phyloP scores from a whole-genome alignment of 2,888 invertebrate species.

The Hydriomena furcata region DNA sequence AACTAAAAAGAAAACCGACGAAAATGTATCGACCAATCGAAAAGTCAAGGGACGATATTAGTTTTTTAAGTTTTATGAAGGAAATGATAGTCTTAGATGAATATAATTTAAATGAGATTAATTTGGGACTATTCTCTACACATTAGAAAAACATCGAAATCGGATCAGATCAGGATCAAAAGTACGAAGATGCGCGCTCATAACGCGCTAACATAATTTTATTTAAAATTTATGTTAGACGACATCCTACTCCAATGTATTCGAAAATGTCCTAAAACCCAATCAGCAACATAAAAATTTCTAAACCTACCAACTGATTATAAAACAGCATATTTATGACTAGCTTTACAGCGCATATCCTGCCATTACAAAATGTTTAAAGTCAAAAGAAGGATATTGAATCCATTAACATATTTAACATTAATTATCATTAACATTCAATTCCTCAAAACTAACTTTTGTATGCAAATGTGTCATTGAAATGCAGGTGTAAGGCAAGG shows the following conservation, averaged over 20 bases:
- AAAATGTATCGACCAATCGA: too few relatives aligned
- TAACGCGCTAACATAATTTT: too few relatives aligned
- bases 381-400: conserved; percentile 66
- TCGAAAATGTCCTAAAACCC: conserved; percentile 25
- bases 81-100: too few relatives aligned
- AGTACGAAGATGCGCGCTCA: too few relatives aligned
- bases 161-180: too few relatives aligned
- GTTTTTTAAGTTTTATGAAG: too few relatives aligned
- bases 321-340: conserved; percentile 16
- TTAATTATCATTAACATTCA: conserved; percentile 66
- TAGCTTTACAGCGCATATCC: conserved; percentile 55
- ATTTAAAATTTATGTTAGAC: background rate
- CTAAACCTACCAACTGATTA: background rate
- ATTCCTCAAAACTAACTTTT: conserved; percentile 66
- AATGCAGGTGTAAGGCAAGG: conserved; percentile 53
- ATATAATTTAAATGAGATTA: too few relatives aligned
- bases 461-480: conserved; percentile 71
- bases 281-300: background rate
- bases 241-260: background rate
- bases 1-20: too few relatives aligned
- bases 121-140: too few relatives aligned
- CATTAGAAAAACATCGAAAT: too few relatives aligned
- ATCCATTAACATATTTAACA: conserved; percentile 74
- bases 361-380: conserved; percentile 47
- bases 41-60: too few relatives aligned